Conservation (phyloP, 2,797 vertebrate species). For the Eulemur rubriventer region DNA sequence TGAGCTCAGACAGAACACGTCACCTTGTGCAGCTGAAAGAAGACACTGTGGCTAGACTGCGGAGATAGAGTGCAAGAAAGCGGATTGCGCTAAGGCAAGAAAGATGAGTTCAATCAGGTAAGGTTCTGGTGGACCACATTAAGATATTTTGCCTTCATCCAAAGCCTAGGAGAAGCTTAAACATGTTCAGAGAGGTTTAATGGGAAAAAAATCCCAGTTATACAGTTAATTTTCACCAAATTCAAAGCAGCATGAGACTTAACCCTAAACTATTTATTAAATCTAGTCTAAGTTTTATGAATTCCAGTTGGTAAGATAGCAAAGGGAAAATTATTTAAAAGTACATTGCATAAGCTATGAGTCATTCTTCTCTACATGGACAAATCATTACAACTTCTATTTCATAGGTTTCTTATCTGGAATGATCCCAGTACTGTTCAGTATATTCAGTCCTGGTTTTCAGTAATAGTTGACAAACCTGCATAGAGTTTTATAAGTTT, state of each 20-base stretch:
- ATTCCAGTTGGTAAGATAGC: conserved; percentile 38
- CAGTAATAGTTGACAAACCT: neutral
- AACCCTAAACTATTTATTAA: conserved; percentile 14
- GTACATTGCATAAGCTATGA: neutral
- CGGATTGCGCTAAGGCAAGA: neutral
- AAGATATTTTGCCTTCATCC: neutral
- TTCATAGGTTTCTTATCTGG: conserved; percentile 42
- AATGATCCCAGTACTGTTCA: neutral
- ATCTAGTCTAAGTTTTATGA: conserved; percentile 49
- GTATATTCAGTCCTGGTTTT: neutral
- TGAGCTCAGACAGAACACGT: neutral
- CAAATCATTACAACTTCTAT: conserved; percentile 43
- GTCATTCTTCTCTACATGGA: conserved; percentile 42
- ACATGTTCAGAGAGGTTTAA: conserved; percentile 19
- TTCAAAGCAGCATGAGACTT: conserved; percentile 16
- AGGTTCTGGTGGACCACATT: neutral
- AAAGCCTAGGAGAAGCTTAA: neutral
- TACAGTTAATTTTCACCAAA: conserved; percentile 33
- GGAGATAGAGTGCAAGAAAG: neutral
- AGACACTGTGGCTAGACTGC: neutral
- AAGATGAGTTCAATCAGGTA: neutral
- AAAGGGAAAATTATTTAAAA: conserved; percentile 56
- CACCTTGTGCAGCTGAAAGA: neutral
- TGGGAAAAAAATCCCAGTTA: neutral
- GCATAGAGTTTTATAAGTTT: neutral